phyloP scores from a whole-genome alignment of 2,797 vertebrate species.

The Sebastes flavidus region DNA sequence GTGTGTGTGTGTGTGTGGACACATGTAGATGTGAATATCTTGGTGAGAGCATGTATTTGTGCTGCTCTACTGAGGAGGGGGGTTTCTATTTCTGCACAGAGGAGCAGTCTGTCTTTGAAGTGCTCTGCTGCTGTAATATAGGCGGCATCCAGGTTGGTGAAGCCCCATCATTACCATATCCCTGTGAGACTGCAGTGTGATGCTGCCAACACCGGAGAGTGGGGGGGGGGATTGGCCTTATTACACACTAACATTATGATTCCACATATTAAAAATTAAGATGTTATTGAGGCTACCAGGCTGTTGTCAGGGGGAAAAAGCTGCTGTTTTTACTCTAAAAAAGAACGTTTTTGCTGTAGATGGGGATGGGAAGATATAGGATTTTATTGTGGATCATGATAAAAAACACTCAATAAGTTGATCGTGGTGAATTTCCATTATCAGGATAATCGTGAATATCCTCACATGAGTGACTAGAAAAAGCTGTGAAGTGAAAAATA shows the following conservation, averaged over 20 bases:
- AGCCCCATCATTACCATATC: conserved; percentile 71
- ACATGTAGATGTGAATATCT: conserved; percentile 4
- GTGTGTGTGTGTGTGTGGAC: conserved; percentile 16
- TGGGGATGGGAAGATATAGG: too few relatives aligned
- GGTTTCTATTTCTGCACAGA: conserved; percentile 58
- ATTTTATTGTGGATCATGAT: too few relatives aligned
- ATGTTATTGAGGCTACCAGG: neutral
- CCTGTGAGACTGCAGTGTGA: conserved; percentile 70
- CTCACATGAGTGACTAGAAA: too few relatives aligned
- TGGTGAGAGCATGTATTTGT: conserved; percentile 21
- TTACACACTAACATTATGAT: conserved; percentile 41
- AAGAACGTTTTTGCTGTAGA: neutral
- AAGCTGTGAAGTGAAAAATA: too few relatives aligned
- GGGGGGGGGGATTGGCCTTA: conserved; percentile 11
- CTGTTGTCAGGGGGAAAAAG: neutral
- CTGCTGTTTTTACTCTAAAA: neutral
- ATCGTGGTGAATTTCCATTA: too few relatives aligned
- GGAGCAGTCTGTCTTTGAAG: conserved; percentile 74
- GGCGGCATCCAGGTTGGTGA: conserved; percentile 67
- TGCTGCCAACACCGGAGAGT: conserved; percentile 52
- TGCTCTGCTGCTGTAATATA: conserved; percentile 67
- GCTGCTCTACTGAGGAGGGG: conserved; percentile 32
- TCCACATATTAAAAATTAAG: neutral
- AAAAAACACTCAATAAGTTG: too few relatives aligned
- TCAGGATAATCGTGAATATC: too few relatives aligned